Conservation (phyloP, 2,888 invertebrate genomes). For the Cyaniris semiargus region DNA sequence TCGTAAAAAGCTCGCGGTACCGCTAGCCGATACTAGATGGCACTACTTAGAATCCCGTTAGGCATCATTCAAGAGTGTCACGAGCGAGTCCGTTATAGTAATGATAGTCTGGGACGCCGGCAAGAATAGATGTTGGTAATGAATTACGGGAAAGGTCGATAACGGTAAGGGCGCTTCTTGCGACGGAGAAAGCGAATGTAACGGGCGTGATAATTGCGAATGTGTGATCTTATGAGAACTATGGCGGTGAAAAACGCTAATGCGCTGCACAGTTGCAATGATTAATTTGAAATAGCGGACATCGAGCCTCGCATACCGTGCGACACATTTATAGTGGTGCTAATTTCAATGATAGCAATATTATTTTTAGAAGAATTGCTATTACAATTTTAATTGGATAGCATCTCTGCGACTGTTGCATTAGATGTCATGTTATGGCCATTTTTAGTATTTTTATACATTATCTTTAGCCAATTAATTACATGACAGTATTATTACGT, state of each 20-base stretch:
- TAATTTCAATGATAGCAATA: neutral
- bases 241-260: slow-evolving; percentile 33
- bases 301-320: slow-evolving; percentile 5
- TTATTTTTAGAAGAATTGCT: neutral
- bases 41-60: slow-evolving; percentile 61
- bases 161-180: slow-evolving; percentile 51
- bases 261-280: slow-evolving; percentile 29
- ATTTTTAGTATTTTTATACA: neutral
- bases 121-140: slow-evolving; percentile 57
- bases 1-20: slow-evolving; percentile 61
- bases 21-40: slow-evolving; percentile 72
- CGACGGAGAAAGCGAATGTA: slow-evolving; percentile 46
- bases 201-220: slow-evolving; percentile 43
- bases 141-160: slow-evolving; percentile 49
- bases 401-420: neutral
- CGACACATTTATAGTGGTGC: neutral
- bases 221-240: slow-evolving; percentile 34
- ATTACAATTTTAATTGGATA: neutral
- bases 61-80: slow-evolving; percentile 52
- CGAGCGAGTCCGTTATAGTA: slow-evolving; percentile 53
- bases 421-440: neutral
- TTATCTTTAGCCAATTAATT: neutral
- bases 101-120: slow-evolving; percentile 60
- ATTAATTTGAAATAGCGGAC: slow-evolving; percentile 24
- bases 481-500: neutral